Conservation (phyloP, 1,140 invertebrate species). For the Pseudomyrmex flavicornis region DNA sequence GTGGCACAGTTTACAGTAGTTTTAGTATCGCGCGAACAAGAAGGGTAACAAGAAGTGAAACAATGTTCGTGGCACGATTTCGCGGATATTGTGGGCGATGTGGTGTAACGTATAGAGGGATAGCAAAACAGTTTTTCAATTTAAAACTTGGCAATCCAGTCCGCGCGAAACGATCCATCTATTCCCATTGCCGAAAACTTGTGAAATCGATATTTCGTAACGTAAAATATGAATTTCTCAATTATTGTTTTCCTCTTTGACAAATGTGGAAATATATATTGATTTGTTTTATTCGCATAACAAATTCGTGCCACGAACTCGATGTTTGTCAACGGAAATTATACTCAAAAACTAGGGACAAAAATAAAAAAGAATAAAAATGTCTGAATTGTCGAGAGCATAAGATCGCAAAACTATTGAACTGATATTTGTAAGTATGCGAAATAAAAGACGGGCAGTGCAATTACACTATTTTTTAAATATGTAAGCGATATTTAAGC, state of each 20-base stretch:
- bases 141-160: neutral
- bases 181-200: neutral
- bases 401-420: slow-evolving; percentile 54
- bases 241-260: no score
- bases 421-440: slow-evolving; percentile 67
- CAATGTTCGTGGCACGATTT: slow-evolving; percentile 40
- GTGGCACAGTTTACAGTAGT: slow-evolving; percentile 30
- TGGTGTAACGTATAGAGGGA: neutral
- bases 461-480: slow-evolving; percentile 72
- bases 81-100: neutral
- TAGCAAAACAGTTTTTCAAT: slow-evolving; percentile 14
- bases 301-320: slow-evolving; percentile 35
- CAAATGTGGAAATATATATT: neutral
- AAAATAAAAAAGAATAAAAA: neutral
- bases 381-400: slow-evolving; percentile 4
- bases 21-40: slow-evolving; percentile 38
- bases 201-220: no score
- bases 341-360: neutral
- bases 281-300: neutral
- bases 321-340: slow-evolving; percentile 18
- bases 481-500: slow-evolving; percentile 59
- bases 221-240: no score
- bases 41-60: slow-evolving; percentile 38
- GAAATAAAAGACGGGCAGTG: slow-evolving; percentile 56
- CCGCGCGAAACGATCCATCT: no score